A percentile compares a stretch with the other conserved stretches of the same genome.
phyloP scores from a whole-genome alignment of 2,888 invertebrate species.

The Trimorus sp. region DNA sequence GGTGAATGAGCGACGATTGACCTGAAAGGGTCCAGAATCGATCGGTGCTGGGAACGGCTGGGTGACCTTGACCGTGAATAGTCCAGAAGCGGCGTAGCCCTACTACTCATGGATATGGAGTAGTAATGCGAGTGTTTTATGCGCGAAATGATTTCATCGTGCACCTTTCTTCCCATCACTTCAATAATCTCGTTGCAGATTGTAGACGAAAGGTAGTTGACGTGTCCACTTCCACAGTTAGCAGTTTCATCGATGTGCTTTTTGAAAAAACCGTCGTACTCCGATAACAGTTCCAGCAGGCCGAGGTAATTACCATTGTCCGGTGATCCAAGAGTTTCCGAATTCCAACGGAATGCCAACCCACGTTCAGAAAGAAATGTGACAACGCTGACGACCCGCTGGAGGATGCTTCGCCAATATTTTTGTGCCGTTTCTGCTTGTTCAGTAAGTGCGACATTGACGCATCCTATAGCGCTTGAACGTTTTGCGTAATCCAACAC shows the following conservation, averaged over 20 bases:
- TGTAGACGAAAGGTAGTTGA: slow-evolving; percentile 40
- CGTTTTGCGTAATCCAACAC: slow-evolving; percentile 29
- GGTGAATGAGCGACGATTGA: too few relatives aligned
- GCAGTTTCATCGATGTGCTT: slow-evolving; percentile 29
- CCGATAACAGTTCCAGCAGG: slow-evolving; percentile 16
- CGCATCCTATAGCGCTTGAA: slow-evolving; percentile 13
- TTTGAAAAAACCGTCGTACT: slow-evolving; percentile 34
- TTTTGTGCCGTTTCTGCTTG: slow-evolving; percentile 24
- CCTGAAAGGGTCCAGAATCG: too few relatives aligned
- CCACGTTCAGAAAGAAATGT: slow-evolving; percentile 28
- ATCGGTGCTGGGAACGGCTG: too few relatives aligned
- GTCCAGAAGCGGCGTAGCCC: too few relatives aligned
- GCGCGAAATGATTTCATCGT: slow-evolving; percentile 26
- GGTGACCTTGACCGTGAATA: too few relatives aligned
- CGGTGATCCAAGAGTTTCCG: slow-evolving; percentile 18
- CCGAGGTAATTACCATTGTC: slow-evolving; percentile 36
- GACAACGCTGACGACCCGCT: slow-evolving; percentile 24
- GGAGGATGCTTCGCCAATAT: slow-evolving; percentile 32
- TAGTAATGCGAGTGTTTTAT: slow-evolving; percentile 40
- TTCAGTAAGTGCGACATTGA: slow-evolving; percentile 9
- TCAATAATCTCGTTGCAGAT: slow-evolving; percentile 18
- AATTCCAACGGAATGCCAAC: slow-evolving; percentile 30
- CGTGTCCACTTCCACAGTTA: slow-evolving; percentile 28
- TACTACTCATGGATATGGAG: too few relatives aligned
- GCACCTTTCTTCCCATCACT: slow-evolving; percentile 28